Evolutionary conservation across 2,113 vertebrate species (phyloP).

Genomic region (Gymnogyps californianus): DNA sequence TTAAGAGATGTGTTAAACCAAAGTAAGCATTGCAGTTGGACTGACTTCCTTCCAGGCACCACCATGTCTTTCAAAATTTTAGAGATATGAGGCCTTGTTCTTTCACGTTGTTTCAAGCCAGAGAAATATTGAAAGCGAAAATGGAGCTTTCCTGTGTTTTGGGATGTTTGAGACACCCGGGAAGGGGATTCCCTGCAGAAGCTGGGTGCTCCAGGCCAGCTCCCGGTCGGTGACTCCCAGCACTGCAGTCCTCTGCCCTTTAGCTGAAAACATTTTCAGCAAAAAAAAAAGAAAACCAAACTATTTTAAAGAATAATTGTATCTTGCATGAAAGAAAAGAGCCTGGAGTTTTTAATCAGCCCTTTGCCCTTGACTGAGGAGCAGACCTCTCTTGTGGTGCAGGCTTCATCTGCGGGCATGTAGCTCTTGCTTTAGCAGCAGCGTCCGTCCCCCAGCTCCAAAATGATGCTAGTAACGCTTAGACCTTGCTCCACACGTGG

Average conservation of each 20-base stretch:
- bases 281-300: too few relatives aligned
- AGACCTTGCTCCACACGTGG: background rate
- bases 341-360: background rate
- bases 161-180: background rate
- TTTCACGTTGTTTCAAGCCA: background rate
- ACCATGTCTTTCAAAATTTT: rapidly evolving
- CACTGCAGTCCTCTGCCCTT: background rate
- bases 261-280: background rate
- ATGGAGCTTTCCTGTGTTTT: background rate
- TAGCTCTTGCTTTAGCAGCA: background rate
- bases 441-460: background rate
- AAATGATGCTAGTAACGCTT: background rate
- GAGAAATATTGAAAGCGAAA: background rate
- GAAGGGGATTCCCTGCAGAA: background rate
- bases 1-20: background rate
- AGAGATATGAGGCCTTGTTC: background rate
- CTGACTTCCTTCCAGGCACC: background rate
- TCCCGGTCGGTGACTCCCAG: background rate
- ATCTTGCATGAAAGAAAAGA: background rate
- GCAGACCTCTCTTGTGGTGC: background rate
- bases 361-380: background rate
- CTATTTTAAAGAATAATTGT: background rate
- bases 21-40: background rate
- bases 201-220: background rate
- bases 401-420: background rate